Base-by-base conservation (phyloP, 2,113 vertebrate genomes). In the Speoplatyrhinus poulsoni region DNA sequence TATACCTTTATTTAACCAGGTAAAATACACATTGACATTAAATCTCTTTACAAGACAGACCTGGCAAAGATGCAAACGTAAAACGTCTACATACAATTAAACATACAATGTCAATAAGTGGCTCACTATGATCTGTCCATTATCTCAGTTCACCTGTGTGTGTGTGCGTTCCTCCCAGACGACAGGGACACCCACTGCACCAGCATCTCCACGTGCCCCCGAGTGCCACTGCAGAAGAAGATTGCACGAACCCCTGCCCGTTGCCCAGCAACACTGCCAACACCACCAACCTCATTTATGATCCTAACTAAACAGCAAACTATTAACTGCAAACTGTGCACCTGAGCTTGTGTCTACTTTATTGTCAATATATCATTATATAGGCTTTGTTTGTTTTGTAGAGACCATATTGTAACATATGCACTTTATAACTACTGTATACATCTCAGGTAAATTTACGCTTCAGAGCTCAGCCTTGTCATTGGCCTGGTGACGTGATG, bases 81-180 rank as follows among this genome's bases (percentile, higher is more conserved):
- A 26, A 26, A 26, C 26, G 26, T 26, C 26, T 26, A 26, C 26
- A 26, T 26, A 26, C 26, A 26, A 26, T 26, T 26, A 2, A 3
- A 26, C 26, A 26, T 26, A 26, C 26, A 26, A 26, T 26, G 26
- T 26, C 26, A 26, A 41, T 41, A 41, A 6, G 36, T 41, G 36
- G 36, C 6, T 41, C 36, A 41, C 4, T 6, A 54, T 54, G 13
- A 52, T 4, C 49, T 12, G 49, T 52, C 49, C 13, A 54, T n/a
- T 16, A n/a, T n/a, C 7, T 54, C n/a, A 7, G n/a, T 54, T 54
- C 52, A 54, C 13, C 52, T 3, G 52, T 15, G 1, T 1, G 6
- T n/a, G 17, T 52, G 11, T 7, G 59, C 32, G 64, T 60, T 69
- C 26, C 26, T 36, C 47, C 3, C 70, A 90, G 88, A 48, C 48